phyloP scores from a whole-genome alignment of 2,888 invertebrate genomes.

The Pyrochroa serraticornis region DNA sequence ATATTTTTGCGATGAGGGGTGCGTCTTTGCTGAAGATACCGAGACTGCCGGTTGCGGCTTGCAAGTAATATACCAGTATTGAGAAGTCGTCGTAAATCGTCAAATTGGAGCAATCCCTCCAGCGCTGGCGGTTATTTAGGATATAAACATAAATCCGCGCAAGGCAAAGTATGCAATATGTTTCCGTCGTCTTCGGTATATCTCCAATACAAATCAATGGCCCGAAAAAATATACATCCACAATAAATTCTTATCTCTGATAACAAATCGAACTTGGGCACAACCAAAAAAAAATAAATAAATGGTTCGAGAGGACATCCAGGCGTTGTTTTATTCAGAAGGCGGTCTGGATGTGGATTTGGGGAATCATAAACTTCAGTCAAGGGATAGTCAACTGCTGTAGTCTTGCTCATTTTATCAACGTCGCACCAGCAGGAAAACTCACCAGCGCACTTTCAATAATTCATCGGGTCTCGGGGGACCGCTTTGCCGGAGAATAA shows the following conservation, averaged over 20 bases:
- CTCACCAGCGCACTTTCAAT: conserved; percentile 31
- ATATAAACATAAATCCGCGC: conserved; percentile 35
- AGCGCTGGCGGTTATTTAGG: conserved; percentile 32
- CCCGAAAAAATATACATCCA: conserved; percentile 28
- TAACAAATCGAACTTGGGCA: conserved; percentile 31
- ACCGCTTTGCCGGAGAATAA: conserved; percentile 9
- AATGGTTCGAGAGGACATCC: conserved; percentile 39
- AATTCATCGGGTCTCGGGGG: conserved; percentile 24
- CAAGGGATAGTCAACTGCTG: conserved; percentile 40
- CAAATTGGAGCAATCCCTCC: conserved; percentile 33
- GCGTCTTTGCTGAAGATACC: no score
- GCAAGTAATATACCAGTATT: no score
- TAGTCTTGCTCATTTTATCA: conserved; percentile 43
- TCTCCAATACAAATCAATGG: conserved; percentile 34
- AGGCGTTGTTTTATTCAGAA: conserved; percentile 46
- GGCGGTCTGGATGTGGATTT: conserved; percentile 47
- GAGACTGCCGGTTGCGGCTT: no score
- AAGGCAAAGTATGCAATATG: conserved; percentile 38
- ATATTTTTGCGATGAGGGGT: no score
- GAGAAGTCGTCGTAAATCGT: conserved; percentile 6
- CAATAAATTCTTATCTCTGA: conserved; percentile 33
- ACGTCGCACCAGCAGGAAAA: conserved; percentile 32
- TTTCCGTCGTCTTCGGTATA: conserved; percentile 27
- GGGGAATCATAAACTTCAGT: conserved; percentile 47
- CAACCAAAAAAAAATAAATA: conserved; percentile 38